A percentile compares a stretch with the other conserved stretches of the same genome.
These are phyloP conservation scores for Caenorhabditis panamensis DNA, from an alignment of 2,888 invertebrate species.

Conservation along the genomic window DNA sequence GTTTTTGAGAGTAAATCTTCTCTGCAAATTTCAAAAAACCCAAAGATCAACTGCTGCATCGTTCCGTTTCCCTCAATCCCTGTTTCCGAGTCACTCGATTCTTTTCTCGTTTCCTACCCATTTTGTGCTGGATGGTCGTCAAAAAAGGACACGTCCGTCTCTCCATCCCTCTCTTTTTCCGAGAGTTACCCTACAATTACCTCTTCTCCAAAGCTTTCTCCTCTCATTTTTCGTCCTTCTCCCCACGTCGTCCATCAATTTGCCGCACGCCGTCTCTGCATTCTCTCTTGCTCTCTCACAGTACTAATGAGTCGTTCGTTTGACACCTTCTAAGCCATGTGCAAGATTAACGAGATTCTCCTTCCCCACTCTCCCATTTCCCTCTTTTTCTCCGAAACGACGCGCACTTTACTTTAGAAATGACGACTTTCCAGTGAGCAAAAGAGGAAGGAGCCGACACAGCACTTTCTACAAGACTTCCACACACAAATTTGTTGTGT, in stretches of 20 bases:
- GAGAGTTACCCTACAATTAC: constrained; percentile 25
- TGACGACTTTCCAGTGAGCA: constrained; percentile 22
- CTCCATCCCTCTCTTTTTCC: constrained; percentile 19
- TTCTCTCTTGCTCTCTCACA: constrained; percentile 5
- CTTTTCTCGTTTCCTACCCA: background rate
- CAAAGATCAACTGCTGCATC: background rate
- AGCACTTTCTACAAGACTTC: background rate
- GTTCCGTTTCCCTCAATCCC: background rate
- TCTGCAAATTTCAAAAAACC: background rate
- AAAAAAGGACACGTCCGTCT: constrained; percentile 31
- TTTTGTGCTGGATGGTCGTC: background rate
- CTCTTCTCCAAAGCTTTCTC: constrained; percentile 20
- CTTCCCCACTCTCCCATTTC: constrained; percentile 12
- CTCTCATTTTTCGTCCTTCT: constrained; percentile 25
- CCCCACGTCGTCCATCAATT: constrained; percentile 39
- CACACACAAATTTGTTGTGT: constrained; percentile 47
- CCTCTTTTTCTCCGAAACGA: constrained; percentile 18
- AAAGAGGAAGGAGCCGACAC: background rate
- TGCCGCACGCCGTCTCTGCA: constrained; percentile 28
- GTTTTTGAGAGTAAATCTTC: too few species aligned
- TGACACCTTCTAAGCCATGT: constrained; percentile 52
- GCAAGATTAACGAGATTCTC: constrained; percentile 54
- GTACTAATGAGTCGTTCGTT: constrained; percentile 47
- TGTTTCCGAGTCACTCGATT: background rate
- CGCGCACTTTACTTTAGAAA: constrained; percentile 38